A percentile compares a stretch with the other conserved stretches of the same genome.
Evolutionary conservation across 1,140 invertebrate genomes (phyloP).

Genomic region (Bombus confusus): DNA sequence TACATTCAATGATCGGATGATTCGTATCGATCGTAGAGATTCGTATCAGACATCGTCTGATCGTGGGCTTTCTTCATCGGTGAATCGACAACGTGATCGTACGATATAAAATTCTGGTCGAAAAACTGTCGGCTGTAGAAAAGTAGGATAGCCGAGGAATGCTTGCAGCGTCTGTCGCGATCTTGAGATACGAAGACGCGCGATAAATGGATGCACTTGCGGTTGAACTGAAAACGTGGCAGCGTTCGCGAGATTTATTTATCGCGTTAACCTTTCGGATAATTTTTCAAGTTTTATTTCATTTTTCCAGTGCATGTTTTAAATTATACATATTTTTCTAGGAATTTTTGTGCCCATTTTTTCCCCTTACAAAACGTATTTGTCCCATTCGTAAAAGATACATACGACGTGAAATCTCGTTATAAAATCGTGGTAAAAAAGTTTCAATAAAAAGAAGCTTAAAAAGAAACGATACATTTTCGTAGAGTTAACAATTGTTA

Average conservation of each 20-base stretch:
- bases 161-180: not conserved
- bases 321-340: not conserved
- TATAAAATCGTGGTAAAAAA: not conserved
- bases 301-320: not conserved
- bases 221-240: not conserved
- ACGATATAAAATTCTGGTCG: slow-evolving; percentile 4
- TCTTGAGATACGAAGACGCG: not conserved
- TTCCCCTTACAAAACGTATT: not conserved
- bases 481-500: not conserved
- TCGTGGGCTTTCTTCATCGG: not conserved
- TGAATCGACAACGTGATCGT: not conserved
- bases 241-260: not conserved
- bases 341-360: not conserved
- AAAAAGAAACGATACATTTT: not conserved
- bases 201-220: not conserved
- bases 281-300: too few relatives aligned
- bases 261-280: not conserved
- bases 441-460: not conserved
- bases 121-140: slow-evolving; percentile 6
- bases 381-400: not conserved
- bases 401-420: too few relatives aligned
- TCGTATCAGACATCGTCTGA: not conserved
- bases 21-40: slow-evolving; percentile 7
- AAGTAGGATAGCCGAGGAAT: not conserved
- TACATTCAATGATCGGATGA: not conserved